Conservation (phyloP, 2,113 vertebrate species). For the Oxyruncus cristatus region DNA sequence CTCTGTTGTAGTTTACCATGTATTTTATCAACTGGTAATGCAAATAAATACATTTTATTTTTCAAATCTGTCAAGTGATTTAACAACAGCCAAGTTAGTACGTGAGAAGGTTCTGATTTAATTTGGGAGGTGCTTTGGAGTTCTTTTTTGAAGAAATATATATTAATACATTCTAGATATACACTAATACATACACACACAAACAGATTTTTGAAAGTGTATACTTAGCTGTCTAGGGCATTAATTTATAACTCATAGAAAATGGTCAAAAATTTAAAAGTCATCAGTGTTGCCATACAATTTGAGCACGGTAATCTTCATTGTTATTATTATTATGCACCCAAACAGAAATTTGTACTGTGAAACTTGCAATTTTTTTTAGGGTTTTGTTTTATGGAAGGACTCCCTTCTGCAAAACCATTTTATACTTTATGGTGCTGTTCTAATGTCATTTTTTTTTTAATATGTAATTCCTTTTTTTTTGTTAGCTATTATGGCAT, state of each 20-base stretch:
- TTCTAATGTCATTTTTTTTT: not conserved
- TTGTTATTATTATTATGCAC: not conserved
- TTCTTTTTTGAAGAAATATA: not conserved
- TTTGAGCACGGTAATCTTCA: not conserved
- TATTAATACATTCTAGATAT: not conserved
- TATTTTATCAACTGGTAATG: not conserved
- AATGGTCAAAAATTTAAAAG: not conserved
- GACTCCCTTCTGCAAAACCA: not conserved
- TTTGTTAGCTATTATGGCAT: not conserved
- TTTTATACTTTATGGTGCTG: not conserved
- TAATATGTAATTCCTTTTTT: not conserved
- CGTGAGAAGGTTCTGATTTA: not conserved
- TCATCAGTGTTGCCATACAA: not conserved
- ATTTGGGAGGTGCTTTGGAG: not conserved
- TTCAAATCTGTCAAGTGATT: not conserved
- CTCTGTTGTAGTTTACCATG: not conserved
- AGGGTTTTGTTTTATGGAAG: not conserved
- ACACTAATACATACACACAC: not conserved
- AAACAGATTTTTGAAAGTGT: not conserved
- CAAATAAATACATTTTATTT: not conserved
- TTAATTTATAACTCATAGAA: not conserved
- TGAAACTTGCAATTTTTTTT: not conserved
- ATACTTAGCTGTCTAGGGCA: not conserved
- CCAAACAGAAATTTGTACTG: not conserved
- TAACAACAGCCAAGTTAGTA: not conserved